Base-by-base conservation (phyloP, 2,888 invertebrate species). In the Megaustenia siamemsis region DNA sequence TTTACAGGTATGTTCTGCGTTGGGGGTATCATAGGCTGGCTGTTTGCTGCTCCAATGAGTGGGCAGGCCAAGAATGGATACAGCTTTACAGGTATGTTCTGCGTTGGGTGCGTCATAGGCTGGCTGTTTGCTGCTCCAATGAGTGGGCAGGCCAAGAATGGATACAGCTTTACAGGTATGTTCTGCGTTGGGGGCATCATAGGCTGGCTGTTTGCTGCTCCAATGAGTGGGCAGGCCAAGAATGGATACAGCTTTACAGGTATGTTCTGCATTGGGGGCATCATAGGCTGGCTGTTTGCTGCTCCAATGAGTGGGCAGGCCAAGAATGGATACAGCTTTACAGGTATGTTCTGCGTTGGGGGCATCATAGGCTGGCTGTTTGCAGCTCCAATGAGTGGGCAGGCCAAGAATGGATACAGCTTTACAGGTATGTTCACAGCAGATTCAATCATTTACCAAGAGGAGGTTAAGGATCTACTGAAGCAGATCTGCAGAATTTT, bases 261-360 rank as follows among this genome's bases (percentile, higher is more conserved):
- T 94, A 86, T n/a, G n/a, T n/a, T n/a, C n/a, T n/a, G n/a, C n/a
- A n/a, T 99, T 43, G 97, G 97, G 0, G 96, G 96, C 35, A 95
- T 97, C 0, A 96, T 99, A 84, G 98, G 98, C 15, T 99, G 98
- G 97, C 95, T 99, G 0, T 99, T 99, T 93, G 98, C 99, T 10
- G 96, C 96, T 91, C 90, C 92, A 24, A 96, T 97, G 4, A 94
- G 96, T 43, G 96, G 96, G 68, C 94, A 95, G 15, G 96, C 94
- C 95, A 10, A 95, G 95, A 28, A 95, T 98, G 45, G 98, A 98
- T 2, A 95, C 95, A 73, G 96, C 97, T 90, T 95, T 98, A 90
- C 97, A 98, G 93, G 95, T n/a, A 95, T 98, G 0, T 96, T 96
- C 90, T 96, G 97, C 8, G 94, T 99, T 43, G 97, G 97, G 0